Evolutionary conservation across 2,888 invertebrate genomes (phyloP).

Genomic region (Apodemia duryi): DNA sequence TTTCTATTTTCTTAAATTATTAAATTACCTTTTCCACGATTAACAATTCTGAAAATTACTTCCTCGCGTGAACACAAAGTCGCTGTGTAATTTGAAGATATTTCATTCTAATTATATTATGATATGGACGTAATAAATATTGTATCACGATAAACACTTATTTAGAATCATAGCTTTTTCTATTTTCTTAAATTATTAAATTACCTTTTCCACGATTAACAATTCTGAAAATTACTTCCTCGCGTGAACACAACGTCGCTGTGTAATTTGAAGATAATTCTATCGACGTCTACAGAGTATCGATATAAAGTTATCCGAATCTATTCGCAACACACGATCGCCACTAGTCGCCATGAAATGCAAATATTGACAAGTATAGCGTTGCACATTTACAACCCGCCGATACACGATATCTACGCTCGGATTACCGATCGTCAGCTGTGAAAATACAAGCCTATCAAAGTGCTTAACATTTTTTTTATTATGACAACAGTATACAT

Average conservation of each 20-base stretch:
- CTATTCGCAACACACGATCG: conserved; percentile 1
- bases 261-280: not conserved
- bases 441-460: not conserved
- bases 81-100: not conserved
- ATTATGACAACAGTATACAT: too few relatives aligned
- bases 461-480: too few relatives aligned
- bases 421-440: not conserved
- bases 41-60: too few relatives aligned
- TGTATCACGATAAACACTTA: too few relatives aligned
- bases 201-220: too few relatives aligned
- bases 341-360: conserved; percentile 4
- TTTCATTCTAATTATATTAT: not conserved
- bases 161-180: too few relatives aligned
- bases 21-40: too few relatives aligned
- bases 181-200: too few relatives aligned
- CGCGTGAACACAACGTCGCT: not conserved
- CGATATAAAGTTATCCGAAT: conserved; percentile 1
- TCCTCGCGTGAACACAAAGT: not conserved
- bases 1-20: too few relatives aligned
- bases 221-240: too few relatives aligned
- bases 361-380: conserved; percentile 4
- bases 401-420: not conserved
- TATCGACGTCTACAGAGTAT: not conserved
- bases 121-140: too few relatives aligned
- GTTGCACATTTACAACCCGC: not conserved